phyloP scores from a whole-genome alignment of 1,140 invertebrate species.

The Bombus waltoni region DNA sequence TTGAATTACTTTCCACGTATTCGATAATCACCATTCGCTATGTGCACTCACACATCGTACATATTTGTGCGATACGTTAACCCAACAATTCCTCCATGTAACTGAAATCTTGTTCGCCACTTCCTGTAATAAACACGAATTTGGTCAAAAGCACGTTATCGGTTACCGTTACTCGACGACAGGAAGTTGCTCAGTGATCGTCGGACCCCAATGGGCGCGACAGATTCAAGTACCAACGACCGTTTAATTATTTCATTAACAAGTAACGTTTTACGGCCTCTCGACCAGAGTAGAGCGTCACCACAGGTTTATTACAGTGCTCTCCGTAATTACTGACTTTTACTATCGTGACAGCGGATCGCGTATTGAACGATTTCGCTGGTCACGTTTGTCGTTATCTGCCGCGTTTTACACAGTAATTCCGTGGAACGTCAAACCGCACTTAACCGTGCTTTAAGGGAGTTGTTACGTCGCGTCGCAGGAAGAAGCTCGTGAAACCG shows the following conservation, averaged over 20 bases:
- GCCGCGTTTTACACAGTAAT: conserved; percentile 15
- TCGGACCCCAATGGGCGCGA: no score
- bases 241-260: conserved; percentile 52
- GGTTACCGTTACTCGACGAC: no score
- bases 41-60: no score
- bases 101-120: neutral
- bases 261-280: conserved; percentile 3
- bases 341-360: neutral
- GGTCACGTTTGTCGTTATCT: neutral
- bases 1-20: no score
- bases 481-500: neutral
- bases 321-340: neutral
- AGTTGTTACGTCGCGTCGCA: neutral
- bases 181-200: no score
- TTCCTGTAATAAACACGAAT: conserved; percentile 9
- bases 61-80: no score
- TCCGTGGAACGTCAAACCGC: neutral
- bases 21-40: no score
- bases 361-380: neutral
- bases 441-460: neutral
- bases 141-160: neutral
- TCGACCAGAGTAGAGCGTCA: neutral
- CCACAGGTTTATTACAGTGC: neutral
- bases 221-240: neutral
- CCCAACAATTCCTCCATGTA: neutral